phyloP scores from a whole-genome alignment of 2,113 vertebrate species.

The Pongo pygmaeus region DNA sequence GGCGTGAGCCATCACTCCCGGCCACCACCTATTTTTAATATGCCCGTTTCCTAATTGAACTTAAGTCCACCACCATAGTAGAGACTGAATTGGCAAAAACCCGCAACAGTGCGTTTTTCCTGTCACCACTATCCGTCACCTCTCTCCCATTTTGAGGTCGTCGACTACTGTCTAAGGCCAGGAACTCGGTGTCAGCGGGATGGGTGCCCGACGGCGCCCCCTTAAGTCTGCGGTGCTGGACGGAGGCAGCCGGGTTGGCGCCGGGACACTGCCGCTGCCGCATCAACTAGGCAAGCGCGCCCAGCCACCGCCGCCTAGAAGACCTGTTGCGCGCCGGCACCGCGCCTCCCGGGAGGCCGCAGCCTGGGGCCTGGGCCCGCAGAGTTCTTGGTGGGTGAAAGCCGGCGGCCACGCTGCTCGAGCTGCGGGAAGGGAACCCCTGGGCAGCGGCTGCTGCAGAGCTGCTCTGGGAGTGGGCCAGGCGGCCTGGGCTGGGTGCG shows the following conservation, averaged over 20 bases:
- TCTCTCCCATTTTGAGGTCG: not conserved
- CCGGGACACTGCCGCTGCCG: rapidly evolving
- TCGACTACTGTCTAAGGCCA: not conserved
- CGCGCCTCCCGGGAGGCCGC: rapidly evolving
- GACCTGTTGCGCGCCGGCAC: conserved; percentile 33
- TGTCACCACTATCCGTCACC: not conserved
- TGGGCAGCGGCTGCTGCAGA: not conserved
- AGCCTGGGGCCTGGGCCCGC: rapidly evolving
- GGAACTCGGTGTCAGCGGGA: rapidly evolving
- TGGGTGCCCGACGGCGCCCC: not conserved
- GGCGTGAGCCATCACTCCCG: no score
- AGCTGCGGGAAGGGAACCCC: rapidly evolving
- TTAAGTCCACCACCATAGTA: rapidly evolving
- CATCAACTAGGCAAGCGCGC: not conserved
- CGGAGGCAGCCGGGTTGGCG: rapidly evolving
- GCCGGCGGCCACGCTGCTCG: rapidly evolving
- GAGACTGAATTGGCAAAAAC: not conserved
- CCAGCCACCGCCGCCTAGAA: rapidly evolving
- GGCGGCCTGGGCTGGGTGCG: rapidly evolving
- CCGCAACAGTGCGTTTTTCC: not conserved
- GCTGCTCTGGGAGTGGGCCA: rapidly evolving
- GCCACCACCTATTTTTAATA: not conserved
- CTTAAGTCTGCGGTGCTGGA: not conserved
- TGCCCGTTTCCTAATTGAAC: not conserved
- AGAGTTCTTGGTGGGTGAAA: rapidly evolving